Evolutionary conservation across 1,140 invertebrate species (phyloP), one percentile per base, ranked within the genome.

Genomic region (Drosophila pruinosa): DNA sequence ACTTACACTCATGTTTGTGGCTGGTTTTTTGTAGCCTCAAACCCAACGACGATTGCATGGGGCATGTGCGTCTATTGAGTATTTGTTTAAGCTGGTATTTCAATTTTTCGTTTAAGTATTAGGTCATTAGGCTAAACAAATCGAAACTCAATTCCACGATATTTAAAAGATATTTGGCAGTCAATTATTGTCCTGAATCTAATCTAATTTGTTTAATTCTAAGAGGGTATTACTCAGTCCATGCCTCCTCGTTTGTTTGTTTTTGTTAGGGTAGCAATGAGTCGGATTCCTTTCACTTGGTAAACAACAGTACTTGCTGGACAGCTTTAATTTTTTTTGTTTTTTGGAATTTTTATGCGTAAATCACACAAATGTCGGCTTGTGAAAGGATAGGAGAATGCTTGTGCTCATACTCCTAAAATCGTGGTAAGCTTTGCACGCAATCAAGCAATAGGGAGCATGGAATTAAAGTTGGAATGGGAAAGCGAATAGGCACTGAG

Each of bases 281-380:
- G 34, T 38, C 34, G 31, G 7, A 4, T 38, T 4, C 14, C 21
- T 41, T 26, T 24, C 0, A 3, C 1, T 5, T 4, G 4, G 5
- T 24, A 19, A 7, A 21, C 34, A 14, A 31, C 17, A 12, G 24
- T 22, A 12, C 38, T 28, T 36, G 34, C 12, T 45, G 54, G 26
- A 24, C 28, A 41, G 28, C 36, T 41, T 47, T 61, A 26, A 17
- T 22, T 48, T 57, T 31, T 21, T 53, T 34, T 57, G 26, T 50
- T 15, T 62, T 17, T 26, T 36, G 31, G 8, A 64, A 76, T 83
- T 83, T 86, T 56, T 41, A 52, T 64, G 72, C 81, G 77, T 85
- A 85, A 85, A 85, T 85, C 80, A 85, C 77, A 74, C 52, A 85
- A 80, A 70, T 77, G 80, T 85, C 81, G 77, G 52, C 43, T 43